These are phyloP conservation scores for Aurelia aurita complex sp. Pacific DNA, from an alignment of 30 jellyfish, hydroid and myxozoan genomes.

Conservation along the genomic window DNA sequence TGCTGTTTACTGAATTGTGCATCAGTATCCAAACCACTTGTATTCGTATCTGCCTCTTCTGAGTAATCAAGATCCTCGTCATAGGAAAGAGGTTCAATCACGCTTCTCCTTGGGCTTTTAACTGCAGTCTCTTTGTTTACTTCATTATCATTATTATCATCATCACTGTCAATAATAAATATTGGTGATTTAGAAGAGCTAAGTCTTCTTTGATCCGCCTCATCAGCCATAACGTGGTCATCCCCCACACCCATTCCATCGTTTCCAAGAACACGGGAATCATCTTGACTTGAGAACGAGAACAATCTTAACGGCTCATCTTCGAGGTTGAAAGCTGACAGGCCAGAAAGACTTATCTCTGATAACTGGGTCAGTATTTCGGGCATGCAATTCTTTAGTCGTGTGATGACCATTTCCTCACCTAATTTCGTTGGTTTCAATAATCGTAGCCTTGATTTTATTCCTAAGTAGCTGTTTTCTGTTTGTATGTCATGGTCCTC, in stretches of 20 bases:
- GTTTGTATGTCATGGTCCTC: not conserved
- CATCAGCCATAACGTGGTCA: too few species aligned
- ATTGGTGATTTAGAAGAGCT: not conserved
- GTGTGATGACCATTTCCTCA: not conserved
- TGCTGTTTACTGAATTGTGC: not conserved
- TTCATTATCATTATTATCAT: conserved; percentile 11
- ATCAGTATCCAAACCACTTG: not conserved
- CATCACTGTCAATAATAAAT: not conserved
- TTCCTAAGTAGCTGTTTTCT: not conserved
- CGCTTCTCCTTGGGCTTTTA: conserved; percentile 3
- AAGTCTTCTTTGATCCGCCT: not conserved
- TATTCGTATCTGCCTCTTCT: conserved; percentile 5
- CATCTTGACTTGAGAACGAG: conserved; percentile 30
- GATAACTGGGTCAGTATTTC: not conserved
- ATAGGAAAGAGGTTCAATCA: conserved; percentile 30
- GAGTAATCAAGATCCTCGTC: conserved; percentile 37
- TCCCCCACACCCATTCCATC: too few species aligned
- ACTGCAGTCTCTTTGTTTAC: not conserved
- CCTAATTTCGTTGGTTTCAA: not conserved
- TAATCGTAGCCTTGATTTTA: not conserved
- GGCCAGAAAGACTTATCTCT: conserved; percentile 2
- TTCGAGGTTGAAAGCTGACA: conserved; percentile 2
- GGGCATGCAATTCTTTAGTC: conserved; percentile 13
- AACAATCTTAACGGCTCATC: conserved; percentile 4
- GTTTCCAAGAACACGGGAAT: not conserved